Base-by-base conservation (phyloP, 1,140 invertebrate species). In the Hypsibius dujardini region DNA sequence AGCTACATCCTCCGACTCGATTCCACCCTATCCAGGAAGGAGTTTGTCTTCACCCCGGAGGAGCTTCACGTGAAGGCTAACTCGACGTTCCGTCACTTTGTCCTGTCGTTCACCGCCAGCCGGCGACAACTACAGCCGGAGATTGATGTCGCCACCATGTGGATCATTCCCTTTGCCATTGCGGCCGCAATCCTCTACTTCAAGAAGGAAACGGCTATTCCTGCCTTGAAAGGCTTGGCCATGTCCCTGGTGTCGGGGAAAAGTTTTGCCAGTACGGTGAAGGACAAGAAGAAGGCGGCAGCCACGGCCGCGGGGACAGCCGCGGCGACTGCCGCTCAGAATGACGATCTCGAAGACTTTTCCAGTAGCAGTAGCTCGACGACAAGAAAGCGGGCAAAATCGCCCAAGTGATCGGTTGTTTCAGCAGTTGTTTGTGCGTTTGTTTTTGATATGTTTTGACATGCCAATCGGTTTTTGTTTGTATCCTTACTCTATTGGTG, bases 1-100 rank as follows among this genome's bases (percentile, higher is more conserved):
- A 83, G 81, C 2, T 92, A 92, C 76, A 83, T 86, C 1, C 60
- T 92, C 0, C 84, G 85, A 46, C 75, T 92, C 12, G 88, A 90
- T 74, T 86, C 86, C 0, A 82, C 84, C 1, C 76, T 90, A n/a
- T 85, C 87, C 0, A 12, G 45, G 42, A 67, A 67, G 62, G 62
- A 67, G 12, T 67, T 15, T 42, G 40, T 67, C 40, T 67, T 15
- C 40, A 15, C 62, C 12, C 12, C 12, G 12, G 3, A 12, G 12
- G 62, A 67, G 3, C 12, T 67, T 42, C 62, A 12, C 7, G 40
- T 67, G 12, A 67, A 12, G 42, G 62, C 62, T 42, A 67, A 67
- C 42, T 12, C 40, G 12, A 67, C 62, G 42, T 67, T 67, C 62
- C 62, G 62, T 42, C 62, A 67, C 40, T 15, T 67, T 42, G 62